Evolutionary conservation across 2,888 invertebrate species (phyloP).

Genomic region (Tinea pellionella): DNA sequence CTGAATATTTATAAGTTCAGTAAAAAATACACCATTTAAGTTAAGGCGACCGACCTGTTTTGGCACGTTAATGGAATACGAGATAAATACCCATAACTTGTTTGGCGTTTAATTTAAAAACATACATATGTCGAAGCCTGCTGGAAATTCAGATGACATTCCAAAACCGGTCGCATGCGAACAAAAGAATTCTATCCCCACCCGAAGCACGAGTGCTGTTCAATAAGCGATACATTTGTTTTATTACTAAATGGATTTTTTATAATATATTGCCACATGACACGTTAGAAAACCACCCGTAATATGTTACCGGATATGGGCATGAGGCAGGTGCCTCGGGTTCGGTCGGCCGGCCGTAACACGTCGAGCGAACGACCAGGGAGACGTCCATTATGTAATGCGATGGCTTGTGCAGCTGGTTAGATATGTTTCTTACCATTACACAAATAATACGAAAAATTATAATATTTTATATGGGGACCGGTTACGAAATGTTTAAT

Average conservation of each 20-base stretch:
- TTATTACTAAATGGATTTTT: neutral
- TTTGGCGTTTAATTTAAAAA: neutral
- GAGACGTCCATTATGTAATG: slow-evolving; percentile 1
- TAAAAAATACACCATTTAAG: slow-evolving; percentile 18
- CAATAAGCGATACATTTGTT: neutral
- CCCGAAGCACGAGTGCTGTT: neutral
- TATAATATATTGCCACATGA: neutral
- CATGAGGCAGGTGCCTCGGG: neutral
- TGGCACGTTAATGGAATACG: neutral
- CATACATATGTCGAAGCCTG: neutral
- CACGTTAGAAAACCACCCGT: slow-evolving; percentile 3
- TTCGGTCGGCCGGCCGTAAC: neutral
- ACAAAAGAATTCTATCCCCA: neutral
- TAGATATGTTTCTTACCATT: neutral
- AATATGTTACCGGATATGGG: slow-evolving; percentile 1
- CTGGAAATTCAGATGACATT: neutral
- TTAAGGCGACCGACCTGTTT: neutral
- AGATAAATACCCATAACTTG: slow-evolving; percentile 1
- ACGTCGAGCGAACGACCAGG: neutral
- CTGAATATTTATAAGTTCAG: slow-evolving; percentile 47
- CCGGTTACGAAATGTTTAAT: slow-evolving; percentile 4
- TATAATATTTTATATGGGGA: neutral
- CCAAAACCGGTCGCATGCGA: neutral
- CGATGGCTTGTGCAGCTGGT: slow-evolving; percentile 2
- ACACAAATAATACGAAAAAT: neutral